These are phyloP conservation scores for Dendrophyllia cribrosa DNA, from an alignment of 64 coral and sea anemone species.

Conservation along the genomic window DNA sequence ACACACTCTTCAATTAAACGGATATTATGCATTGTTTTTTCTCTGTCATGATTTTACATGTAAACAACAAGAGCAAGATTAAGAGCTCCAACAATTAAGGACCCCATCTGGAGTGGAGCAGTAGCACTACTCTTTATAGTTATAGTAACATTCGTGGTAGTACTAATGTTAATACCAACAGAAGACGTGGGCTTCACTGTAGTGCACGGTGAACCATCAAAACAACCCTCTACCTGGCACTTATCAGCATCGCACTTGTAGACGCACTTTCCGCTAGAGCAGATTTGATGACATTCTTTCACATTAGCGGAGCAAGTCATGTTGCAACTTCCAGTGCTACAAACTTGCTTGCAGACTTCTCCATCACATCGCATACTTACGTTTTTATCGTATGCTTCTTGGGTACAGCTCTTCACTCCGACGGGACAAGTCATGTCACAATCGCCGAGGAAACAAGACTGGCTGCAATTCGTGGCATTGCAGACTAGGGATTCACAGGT, in stretches of 20 bases:
- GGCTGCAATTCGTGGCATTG: neutral
- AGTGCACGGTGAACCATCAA: too few species aligned
- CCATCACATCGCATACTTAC: neutral
- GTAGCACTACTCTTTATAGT: too few species aligned
- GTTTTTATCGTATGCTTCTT: neutral
- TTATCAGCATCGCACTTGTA: neutral
- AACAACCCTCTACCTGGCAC: too few species aligned
- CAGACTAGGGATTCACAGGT: neutral
- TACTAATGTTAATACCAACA: too few species aligned
- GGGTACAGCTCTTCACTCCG: neutral
- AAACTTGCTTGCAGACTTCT: neutral
- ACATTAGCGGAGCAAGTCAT: neutral
- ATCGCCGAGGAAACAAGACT: neutral
- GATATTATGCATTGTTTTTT: too few species aligned
- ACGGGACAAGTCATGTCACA: neutral
- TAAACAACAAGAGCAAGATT: too few species aligned
- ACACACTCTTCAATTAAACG: too few species aligned
- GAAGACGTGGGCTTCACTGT: too few species aligned
- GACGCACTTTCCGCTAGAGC: neutral
- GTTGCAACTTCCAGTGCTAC: neutral
- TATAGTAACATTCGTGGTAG: too few species aligned
- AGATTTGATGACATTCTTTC: neutral
- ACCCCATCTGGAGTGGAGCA: too few species aligned
- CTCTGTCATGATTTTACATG: too few species aligned
- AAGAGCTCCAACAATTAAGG: too few species aligned